phyloP scores from a whole-genome alignment of 2,113 vertebrate species.

The Tyrannus savana region DNA sequence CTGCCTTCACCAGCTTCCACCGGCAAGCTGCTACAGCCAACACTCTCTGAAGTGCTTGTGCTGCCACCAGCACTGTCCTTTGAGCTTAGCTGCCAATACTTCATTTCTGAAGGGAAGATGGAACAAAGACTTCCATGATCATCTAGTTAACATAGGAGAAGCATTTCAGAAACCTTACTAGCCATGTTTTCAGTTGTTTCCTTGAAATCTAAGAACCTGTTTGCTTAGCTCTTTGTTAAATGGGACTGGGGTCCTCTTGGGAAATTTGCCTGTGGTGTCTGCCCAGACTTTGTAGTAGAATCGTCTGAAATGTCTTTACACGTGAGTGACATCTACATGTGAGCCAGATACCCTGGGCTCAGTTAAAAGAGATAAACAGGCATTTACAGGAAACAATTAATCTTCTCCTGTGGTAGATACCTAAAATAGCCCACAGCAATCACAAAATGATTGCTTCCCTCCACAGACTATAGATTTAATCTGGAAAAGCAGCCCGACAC shows the following conservation, averaged over 20 bases:
- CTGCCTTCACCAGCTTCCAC: neutral
- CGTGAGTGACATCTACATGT: slow-evolving; percentile 43
- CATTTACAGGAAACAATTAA: slow-evolving; percentile 57
- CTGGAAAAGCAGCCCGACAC: neutral
- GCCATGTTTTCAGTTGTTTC: neutral
- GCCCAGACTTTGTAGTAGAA: neutral
- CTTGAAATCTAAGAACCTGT: neutral
- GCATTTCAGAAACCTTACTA: neutral
- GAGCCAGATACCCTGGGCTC: slow-evolving; percentile 40
- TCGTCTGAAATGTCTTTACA: neutral
- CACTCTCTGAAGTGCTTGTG: accelerated
- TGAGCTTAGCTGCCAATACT: neutral
- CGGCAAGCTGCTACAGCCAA: accelerated
- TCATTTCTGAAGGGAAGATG: neutral
- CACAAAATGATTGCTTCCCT: slow-evolving; percentile 2
- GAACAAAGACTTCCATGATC: neutral
- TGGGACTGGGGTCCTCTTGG: neutral
- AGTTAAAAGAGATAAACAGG: slow-evolving; percentile 44
- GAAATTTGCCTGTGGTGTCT: neutral
- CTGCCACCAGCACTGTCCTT: neutral
- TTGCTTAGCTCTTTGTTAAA: neutral
- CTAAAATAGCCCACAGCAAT: slow-evolving; percentile 41
- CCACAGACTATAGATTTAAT: slow-evolving; percentile 22
- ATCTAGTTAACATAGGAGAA: neutral
- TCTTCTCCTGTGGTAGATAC: slow-evolving; percentile 32